Base-by-base conservation (phyloP, 53 echinoderm and acorn worm species). In the Actinopyga echinites region DNA sequence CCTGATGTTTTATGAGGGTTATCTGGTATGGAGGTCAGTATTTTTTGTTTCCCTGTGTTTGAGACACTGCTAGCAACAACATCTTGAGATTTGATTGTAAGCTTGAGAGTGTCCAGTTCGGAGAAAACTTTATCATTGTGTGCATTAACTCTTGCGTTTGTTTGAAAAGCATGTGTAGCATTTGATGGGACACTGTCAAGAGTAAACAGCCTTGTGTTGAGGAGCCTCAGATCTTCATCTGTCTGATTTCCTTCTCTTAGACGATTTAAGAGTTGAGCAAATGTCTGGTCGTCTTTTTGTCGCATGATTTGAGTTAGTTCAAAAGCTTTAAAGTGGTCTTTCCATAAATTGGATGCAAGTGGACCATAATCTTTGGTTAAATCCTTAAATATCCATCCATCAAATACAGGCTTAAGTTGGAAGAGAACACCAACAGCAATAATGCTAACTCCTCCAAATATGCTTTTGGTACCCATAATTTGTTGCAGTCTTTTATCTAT, bases 251-350 rank as follows among this genome's bases (percentile, higher is more conserved):
- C 87, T 69, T 87, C 84, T 79, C 91, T 75, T 38, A 91, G 17
- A 0, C 91, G 63, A 31, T 87, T 86, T 36, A 91, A 49, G 22
- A 91, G 83, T 19, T 91, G 44, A 45, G 91, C 84, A 87, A 83
- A 91, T 6, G 42, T 29, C 56, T 82, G 24, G 62, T 91, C 91
- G 57, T 84, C 80, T 43, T 64, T 83, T 65, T 91, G 91, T 24
- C 91, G 83, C 87, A 91, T 83, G 30, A 87, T 91, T 64, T 91
- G 77, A 36, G 86, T 86, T 6, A 91, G 59, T 79, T 91, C 84
- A 78, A 63, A 87, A 3, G 77, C 42, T 32, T 33, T 54, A 73
- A 83, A 87, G 56, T 91, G 38, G 20, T 91, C 87, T 57, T 54
- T 83, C 91, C 87, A 87, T 23, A 91, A 64, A 64, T 87, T 83